phyloP scores from a whole-genome alignment of 2,113 vertebrate genomes.

The Poecile atricapillus region DNA sequence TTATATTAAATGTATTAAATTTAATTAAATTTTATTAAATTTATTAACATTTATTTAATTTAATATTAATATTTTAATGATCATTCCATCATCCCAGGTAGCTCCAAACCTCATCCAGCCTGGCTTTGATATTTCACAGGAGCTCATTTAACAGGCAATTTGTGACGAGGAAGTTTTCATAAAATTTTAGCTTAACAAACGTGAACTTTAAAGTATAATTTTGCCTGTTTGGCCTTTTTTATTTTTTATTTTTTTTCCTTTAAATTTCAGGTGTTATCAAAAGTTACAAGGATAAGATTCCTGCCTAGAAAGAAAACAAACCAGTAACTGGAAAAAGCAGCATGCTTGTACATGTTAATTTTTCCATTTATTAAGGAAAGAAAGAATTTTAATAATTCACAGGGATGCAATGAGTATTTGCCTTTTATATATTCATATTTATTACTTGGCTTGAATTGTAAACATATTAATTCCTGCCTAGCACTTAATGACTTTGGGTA shows the following conservation, averaged over 20 bases:
- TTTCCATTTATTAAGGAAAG: neutral
- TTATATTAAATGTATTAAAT: too few species aligned
- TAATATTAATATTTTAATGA: too few species aligned
- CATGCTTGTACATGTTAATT: neutral
- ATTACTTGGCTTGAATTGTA: constrained; percentile 3
- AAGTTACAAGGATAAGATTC: neutral
- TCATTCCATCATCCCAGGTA: neutral
- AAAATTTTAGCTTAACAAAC: neutral
- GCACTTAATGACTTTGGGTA: constrained; percentile 17
- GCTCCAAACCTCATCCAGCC: neutral
- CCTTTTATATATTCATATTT: constrained; percentile 20
- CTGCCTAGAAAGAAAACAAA: neutral
- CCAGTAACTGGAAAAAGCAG: neutral
- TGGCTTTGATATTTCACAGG: neutral
- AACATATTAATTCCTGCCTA: constrained; percentile 26
- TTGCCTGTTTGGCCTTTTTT: neutral
- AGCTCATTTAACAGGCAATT: neutral
- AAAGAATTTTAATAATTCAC: neutral
- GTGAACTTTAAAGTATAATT: neutral
- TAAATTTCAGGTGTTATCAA: neutral
- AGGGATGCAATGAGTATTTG: neutral
- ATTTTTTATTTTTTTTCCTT: neutral
- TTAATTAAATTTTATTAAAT: too few species aligned
- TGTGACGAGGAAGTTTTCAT: neutral
- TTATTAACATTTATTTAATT: too few species aligned